Conservation (phyloP, 2,113 vertebrate species). For the Silurus glanis region DNA sequence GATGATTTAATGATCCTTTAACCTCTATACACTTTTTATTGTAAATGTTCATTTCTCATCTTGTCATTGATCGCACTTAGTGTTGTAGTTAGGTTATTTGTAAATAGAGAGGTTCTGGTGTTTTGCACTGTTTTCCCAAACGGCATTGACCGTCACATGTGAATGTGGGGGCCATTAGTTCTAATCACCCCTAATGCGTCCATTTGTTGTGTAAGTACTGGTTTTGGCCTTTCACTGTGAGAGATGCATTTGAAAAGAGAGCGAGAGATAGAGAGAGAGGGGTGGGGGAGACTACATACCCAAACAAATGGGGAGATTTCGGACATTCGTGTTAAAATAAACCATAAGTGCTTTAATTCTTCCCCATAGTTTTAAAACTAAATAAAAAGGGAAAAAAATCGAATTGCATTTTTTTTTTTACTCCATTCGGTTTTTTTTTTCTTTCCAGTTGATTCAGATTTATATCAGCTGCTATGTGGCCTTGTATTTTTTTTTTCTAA, state of each 20-base stretch:
- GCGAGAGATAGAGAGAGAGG: slow-evolving; percentile 49
- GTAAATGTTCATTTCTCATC: not conserved
- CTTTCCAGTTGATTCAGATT: not conserved
- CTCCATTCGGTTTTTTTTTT: too few species aligned
- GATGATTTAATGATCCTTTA: not conserved
- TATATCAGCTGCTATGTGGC: not conserved
- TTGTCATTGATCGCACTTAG: slow-evolving; percentile 39
- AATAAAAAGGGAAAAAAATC: too few species aligned
- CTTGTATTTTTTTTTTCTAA: not conserved
- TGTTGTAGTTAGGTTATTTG: slow-evolving; percentile 56
- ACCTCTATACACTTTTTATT: not conserved
- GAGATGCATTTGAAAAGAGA: slow-evolving; percentile 72
- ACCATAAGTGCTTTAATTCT: not conserved
- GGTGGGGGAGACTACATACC: slow-evolving; percentile 55
- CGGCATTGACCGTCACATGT: slow-evolving; percentile 70
- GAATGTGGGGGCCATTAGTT: slow-evolving; percentile 73
- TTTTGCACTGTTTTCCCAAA: slow-evolving; percentile 61
- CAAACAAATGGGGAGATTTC: slow-evolving; percentile 65
- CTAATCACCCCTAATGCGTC: slow-evolving; percentile 74
- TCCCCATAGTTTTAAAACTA: too few species aligned
- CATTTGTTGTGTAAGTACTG: slow-evolving; percentile 77
- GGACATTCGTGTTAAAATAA: slow-evolving; percentile 66
- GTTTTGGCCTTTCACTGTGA: slow-evolving; percentile 65
- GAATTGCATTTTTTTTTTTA: too few species aligned
- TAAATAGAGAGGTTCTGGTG: slow-evolving; percentile 61